These are phyloP conservation scores for Crotalus viridis DNA, from an alignment of 2,113 vertebrate species.

Conservation along the genomic window DNA sequence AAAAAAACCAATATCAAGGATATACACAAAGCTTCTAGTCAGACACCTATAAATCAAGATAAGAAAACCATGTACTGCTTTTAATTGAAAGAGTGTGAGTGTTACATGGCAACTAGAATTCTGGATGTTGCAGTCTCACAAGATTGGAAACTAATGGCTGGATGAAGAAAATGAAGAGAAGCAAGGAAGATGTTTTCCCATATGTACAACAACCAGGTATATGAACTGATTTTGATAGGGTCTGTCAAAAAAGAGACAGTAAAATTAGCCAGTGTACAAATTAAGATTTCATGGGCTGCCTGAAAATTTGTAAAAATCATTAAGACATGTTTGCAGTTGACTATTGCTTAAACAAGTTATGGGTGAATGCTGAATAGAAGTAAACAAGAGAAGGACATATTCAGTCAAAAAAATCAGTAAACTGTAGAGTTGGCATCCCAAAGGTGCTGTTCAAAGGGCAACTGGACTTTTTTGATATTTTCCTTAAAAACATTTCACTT, in stretches of 20 bases:
- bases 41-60: not conserved
- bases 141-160: not conserved
- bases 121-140: not conserved
- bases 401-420: not conserved
- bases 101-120: not conserved
- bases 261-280: slow-evolving; percentile 2
- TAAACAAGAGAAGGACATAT: not conserved
- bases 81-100: not conserved
- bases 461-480: not conserved
- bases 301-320: slow-evolving; percentile 6
- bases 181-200: not conserved
- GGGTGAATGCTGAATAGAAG: not conserved
- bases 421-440: not conserved
- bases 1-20: not conserved
- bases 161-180: not conserved
- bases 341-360: slow-evolving; percentile 1
- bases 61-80: not conserved
- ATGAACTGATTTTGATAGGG: not conserved
- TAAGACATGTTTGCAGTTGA: slow-evolving; percentile 1
- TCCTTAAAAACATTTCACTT: not conserved
- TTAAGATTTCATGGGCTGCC: slow-evolving; percentile 3
- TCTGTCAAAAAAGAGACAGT: not conserved
- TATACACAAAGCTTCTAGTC: not conserved
- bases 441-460: not conserved
- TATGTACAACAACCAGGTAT: not conserved